Evolutionary conservation across 2,113 vertebrate genomes (phyloP), one percentile per base, ranked within the genome.

Genomic region (Cryptomyrus ogoouensis): DNA sequence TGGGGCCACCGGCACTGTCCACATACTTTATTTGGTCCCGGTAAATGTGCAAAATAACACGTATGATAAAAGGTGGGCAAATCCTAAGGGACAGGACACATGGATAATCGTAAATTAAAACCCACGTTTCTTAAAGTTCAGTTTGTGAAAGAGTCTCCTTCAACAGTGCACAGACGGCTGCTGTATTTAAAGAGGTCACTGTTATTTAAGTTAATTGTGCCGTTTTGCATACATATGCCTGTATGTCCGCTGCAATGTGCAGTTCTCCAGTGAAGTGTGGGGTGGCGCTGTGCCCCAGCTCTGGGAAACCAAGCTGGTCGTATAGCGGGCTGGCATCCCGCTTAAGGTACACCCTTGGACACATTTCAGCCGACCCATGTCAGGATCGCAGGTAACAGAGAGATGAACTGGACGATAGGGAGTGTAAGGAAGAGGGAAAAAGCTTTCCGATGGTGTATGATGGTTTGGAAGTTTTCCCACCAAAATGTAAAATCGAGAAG

Each of bases 401-500:
- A 15, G 15, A 24, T 84, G 44, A 47, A 84, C 19, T 47, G 39
- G 19, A 46, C 3, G 0, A 46, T 13, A 24, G 80, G 50, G 24
- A 15, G n/a, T 39, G 15, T 35, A 5, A 21, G n/a, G 31, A 24
- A 86, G 12, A 35, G 4, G 10, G 12, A 35, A 39, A 47, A 50
- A 31, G 5, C 21, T 10, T 87, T 42, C n/a, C 31, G 2, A 35
- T 21, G 47, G 50, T 56, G 13, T 53, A 27, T 31, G 27, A 52
- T 13, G 83, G 83, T 56, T 74, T 77, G 86, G 52, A 88, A 84
- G 89, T 46, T 56, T 52, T 88, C 88, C 84, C 35, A 31, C 84
- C 88, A 89, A 42, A 91, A 88, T 89, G 86, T 47, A 93, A 90
- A 89, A 90, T 91, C 83, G 91, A 89, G 89, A 88, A 88, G 87